These are phyloP conservation scores for Catocala nupta DNA, from an alignment of 2,888 invertebrate species.

Conservation along the genomic window DNA sequence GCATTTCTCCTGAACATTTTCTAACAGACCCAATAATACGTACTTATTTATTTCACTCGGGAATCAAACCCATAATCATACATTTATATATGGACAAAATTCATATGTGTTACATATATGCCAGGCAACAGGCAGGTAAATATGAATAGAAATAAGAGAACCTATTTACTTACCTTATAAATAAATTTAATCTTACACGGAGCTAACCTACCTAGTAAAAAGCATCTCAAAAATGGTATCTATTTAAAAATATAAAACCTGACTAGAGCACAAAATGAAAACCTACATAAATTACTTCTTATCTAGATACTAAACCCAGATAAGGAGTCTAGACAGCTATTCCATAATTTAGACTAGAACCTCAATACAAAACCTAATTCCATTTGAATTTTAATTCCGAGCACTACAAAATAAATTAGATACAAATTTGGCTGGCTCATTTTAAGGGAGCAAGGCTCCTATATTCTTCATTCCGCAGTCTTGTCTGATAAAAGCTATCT, in stretches of 20 bases:
- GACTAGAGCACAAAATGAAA: constrained; percentile 10
- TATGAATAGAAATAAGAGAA: too few relatives aligned
- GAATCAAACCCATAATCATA: too few relatives aligned
- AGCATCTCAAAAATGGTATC: neutral
- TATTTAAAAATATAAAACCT: constrained; percentile 6
- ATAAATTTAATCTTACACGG: neutral
- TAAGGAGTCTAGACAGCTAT: constrained; percentile 48
- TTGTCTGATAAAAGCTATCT: constrained; percentile 71
- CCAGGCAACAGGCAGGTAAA: too few relatives aligned
- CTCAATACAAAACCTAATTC: constrained; percentile 50
- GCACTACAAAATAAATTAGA: constrained; percentile 60
- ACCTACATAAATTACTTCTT: constrained; percentile 33
- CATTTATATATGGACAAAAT: too few relatives aligned
- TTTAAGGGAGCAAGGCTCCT: constrained; percentile 47
- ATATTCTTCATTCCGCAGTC: constrained; percentile 66
- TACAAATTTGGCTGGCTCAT: constrained; percentile 58
- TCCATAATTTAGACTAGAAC: constrained; percentile 50
- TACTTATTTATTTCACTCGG: too few relatives aligned
- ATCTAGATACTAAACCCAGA: constrained; percentile 34
- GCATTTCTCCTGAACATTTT: too few relatives aligned
- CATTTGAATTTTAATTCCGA: constrained; percentile 58
- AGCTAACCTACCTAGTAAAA: neutral
- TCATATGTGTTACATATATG: too few relatives aligned
- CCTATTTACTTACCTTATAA: too few relatives aligned
- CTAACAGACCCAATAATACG: too few relatives aligned